Conservation (phyloP, 2,888 invertebrate genomes). For the Folsomia candida region DNA sequence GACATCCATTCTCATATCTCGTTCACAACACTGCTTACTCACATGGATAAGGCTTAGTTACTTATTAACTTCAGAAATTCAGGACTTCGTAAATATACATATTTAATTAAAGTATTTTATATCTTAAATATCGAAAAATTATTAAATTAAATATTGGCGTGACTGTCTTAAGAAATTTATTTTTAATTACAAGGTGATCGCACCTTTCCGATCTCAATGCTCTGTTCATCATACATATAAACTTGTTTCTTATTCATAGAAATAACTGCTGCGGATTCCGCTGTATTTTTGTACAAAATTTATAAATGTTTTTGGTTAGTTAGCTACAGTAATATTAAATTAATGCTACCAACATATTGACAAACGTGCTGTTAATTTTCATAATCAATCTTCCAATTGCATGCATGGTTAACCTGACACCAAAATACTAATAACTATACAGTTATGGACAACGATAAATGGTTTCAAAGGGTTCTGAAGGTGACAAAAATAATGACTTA, state of each 20-base stretch:
- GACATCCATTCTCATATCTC: no score
- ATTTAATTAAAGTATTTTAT: no score
- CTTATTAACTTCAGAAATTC: no score
- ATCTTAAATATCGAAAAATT: no score
- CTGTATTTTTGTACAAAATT: background rate
- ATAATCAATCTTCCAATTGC: background rate
- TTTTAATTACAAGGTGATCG: conserved; percentile 10
- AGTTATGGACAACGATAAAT: background rate
- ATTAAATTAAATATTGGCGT: no score
- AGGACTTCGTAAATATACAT: no score
- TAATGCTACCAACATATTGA: no score
- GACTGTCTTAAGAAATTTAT: conserved; percentile 4
- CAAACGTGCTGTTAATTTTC: background rate
- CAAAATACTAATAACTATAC: background rate
- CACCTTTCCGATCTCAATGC: conserved; percentile 19
- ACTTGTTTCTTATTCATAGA: no score
- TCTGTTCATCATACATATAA: background rate
- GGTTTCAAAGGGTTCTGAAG: background rate
- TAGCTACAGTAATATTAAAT: conserved; percentile 8
- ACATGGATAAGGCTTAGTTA: no score
- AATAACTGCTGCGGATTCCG: no score
- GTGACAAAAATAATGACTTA: background rate
- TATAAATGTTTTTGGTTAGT: conserved; percentile 9
- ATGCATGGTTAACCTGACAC: conserved; percentile 13
- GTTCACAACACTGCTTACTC: no score